These are phyloP conservation scores for Muricea muricata DNA, from an alignment of 92 coral and sea anemone genomes.

Conservation along the genomic window DNA sequence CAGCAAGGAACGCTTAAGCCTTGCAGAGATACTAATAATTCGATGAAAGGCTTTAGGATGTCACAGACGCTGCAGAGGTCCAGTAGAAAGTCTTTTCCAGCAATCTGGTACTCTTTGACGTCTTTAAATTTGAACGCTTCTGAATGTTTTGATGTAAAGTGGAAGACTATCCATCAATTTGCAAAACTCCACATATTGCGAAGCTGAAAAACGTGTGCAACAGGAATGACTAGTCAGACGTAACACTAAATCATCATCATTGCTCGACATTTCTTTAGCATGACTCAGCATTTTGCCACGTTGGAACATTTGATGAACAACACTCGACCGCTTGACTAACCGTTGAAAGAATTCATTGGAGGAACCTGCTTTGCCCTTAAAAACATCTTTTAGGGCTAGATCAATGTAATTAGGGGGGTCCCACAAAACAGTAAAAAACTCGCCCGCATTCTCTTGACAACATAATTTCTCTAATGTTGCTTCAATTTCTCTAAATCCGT, in stretches of 20 bases:
- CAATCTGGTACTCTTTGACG: background rate
- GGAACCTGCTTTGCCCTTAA: background rate
- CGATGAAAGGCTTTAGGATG: background rate
- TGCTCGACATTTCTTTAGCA: constrained; percentile 5
- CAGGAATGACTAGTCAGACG: constrained; percentile 9
- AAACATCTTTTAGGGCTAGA: constrained; percentile 2
- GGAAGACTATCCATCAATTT: constrained; percentile 20
- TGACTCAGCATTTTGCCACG: constrained; percentile 23
- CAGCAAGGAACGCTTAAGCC: background rate
- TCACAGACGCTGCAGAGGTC: background rate
- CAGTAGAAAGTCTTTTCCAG: background rate
- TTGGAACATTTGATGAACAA: constrained; percentile 19
- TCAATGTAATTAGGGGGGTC: background rate
- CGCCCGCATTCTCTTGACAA: background rate
- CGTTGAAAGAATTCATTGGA: constrained; percentile 16
- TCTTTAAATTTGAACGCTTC: background rate
- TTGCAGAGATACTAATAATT: background rate
- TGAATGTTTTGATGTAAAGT: background rate
- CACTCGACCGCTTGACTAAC: constrained; percentile 4
- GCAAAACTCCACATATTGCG: constrained; percentile 11
- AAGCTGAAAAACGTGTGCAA: constrained; percentile 2
- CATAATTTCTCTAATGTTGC: background rate
- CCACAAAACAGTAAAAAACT: background rate
- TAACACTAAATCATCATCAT: constrained; percentile 6
- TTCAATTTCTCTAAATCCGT: background rate